Evolutionary conservation across 2,888 invertebrate genomes (phyloP).

Genomic region (Synergus gifuensis): DNA sequence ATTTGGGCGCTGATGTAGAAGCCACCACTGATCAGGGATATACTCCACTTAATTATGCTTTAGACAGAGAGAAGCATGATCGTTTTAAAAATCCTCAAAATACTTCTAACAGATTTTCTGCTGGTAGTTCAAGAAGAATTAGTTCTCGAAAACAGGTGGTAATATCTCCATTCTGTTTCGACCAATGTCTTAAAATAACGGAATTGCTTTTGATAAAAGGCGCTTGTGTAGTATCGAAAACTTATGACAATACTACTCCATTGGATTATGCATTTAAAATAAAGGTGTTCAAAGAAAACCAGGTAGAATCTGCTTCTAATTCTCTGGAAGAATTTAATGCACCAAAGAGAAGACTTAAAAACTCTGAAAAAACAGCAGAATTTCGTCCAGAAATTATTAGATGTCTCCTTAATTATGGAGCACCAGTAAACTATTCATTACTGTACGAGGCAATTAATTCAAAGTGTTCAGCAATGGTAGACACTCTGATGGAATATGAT

Average conservation of each 20-base stretch:
- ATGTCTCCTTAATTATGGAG: slow-evolving; percentile 6
- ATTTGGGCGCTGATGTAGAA: background rate
- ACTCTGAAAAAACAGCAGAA: background rate
- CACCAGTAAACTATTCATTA: background rate
- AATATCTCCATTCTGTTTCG: background rate
- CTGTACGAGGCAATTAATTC: background rate
- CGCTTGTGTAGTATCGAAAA: fast-evolving
- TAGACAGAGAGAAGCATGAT: background rate
- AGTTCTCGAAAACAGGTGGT: background rate
- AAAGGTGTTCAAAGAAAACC: background rate
- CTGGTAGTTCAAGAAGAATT: background rate
- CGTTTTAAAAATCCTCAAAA: background rate
- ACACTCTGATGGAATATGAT: background rate
- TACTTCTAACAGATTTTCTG: background rate
- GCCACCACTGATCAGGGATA: background rate
- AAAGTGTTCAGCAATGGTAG: background rate
- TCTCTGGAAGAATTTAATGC: background rate
- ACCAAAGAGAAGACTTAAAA: no score
- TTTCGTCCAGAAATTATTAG: slow-evolving; percentile 7
- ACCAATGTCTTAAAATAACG: background rate
- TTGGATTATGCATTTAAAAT: background rate
- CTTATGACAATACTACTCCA: background rate
- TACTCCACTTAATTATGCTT: background rate
- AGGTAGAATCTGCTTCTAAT: background rate
- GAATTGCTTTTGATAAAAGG: slow-evolving; percentile 11